Conservation (phyloP, 1,140 invertebrate genomes). For the Sitophilus oryzae region DNA sequence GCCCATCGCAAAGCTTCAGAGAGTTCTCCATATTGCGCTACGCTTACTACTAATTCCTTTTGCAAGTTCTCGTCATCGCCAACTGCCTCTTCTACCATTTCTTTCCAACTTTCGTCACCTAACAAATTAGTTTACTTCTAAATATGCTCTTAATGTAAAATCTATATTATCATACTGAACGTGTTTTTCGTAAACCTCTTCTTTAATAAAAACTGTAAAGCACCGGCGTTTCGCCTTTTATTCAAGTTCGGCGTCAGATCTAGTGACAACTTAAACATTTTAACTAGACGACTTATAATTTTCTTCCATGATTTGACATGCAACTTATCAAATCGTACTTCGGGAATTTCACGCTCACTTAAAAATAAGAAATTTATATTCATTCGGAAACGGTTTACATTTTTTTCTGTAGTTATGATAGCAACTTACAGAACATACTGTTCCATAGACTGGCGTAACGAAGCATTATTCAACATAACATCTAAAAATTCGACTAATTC, state of each 20-base stretch:
- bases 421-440: constrained; percentile 29
- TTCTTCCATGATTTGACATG: constrained; percentile 56
- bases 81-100: constrained; percentile 62
- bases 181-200: constrained; percentile 56
- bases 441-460: constrained; percentile 27
- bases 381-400: no score
- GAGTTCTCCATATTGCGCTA: constrained; percentile 49
- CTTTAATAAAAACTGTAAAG: constrained; percentile 58
- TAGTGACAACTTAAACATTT: constrained; percentile 55
- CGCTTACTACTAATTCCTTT: constrained; percentile 48
- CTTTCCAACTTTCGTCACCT: constrained; percentile 57
- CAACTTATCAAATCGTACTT: constrained; percentile 54
- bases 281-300: constrained; percentile 54
- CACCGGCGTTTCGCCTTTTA: constrained; percentile 56
- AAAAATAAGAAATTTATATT: no score
- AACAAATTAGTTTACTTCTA: constrained; percentile 1
- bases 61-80: constrained; percentile 50
- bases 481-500: constrained; percentile 59
- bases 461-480: constrained; percentile 45
- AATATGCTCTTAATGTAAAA: neutral
- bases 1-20: constrained; percentile 60
- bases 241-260: constrained; percentile 58
- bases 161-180: constrained; percentile 51
- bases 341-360: constrained; percentile 47
- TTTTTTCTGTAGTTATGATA: neutral